A percentile compares a stretch with the other conserved stretches of the same genome.
phyloP scores from a whole-genome alignment of 2,113 vertebrate species.

The Mobula hypostoma region DNA sequence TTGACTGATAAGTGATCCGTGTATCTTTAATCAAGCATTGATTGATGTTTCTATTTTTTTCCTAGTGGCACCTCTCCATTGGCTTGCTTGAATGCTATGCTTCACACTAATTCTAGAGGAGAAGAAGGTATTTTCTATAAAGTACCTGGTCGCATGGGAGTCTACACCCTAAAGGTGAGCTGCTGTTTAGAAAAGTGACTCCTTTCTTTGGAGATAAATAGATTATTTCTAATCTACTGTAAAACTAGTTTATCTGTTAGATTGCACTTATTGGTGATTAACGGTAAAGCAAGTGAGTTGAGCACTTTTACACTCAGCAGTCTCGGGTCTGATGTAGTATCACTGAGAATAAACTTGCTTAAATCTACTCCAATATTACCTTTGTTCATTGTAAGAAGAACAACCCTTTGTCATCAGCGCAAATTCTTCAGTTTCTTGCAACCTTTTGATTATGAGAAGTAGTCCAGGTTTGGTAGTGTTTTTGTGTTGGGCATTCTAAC shows the following conservation, averaged over 20 bases:
- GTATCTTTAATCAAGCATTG: not conserved
- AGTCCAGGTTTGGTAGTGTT: not conserved
- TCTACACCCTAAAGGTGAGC: constrained; percentile 94
- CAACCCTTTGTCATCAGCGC: too few relatives aligned
- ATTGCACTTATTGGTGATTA: not conserved
- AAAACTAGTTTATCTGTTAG: not conserved
- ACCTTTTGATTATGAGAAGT: not conserved
- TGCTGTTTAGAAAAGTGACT: not conserved
- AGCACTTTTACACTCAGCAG: not conserved
- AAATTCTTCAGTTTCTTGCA: not conserved
- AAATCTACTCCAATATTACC: not conserved
- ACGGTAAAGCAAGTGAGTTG: too few relatives aligned
- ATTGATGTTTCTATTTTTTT: constrained; percentile 40
- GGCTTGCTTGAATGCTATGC: constrained; percentile 95
- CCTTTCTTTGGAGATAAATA: not conserved
- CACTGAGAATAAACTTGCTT: not conserved
- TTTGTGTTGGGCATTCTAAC: not conserved
- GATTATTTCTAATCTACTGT: not conserved
- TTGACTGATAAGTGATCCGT: not conserved
- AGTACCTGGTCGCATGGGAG: constrained; percentile 94
- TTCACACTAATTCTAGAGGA: constrained; percentile 93
- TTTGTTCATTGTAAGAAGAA: not conserved
- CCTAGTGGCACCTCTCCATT: constrained; percentile 89
- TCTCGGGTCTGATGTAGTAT: not conserved
- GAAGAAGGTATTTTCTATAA: constrained; percentile 99